Evolutionary conservation across 2,888 invertebrate species (phyloP).

Genomic region (Pristionchus fissidentatus): DNA sequence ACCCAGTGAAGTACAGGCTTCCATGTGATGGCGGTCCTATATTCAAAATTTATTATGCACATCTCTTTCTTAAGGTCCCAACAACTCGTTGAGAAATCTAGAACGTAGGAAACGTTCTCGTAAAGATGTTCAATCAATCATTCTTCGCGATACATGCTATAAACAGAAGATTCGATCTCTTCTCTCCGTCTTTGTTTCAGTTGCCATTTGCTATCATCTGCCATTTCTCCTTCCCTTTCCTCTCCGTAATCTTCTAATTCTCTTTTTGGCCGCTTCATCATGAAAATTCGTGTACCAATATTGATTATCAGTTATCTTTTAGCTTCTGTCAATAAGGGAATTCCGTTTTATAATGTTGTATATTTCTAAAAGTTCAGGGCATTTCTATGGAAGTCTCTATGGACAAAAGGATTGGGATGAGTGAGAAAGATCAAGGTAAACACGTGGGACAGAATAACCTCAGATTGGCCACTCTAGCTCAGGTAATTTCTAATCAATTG

Average conservation of each 20-base stretch:
- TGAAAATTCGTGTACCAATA: too few relatives aligned
- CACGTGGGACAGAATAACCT: slow-evolving; percentile 27
- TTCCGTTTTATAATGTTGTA: background rate
- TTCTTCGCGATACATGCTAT: slow-evolving; percentile 22
- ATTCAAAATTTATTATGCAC: too few relatives aligned
- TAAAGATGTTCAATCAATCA: slow-evolving; percentile 22
- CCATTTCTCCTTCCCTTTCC: slow-evolving; percentile 20
- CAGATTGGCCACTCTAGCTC: slow-evolving; percentile 5
- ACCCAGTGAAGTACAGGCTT: too few relatives aligned
- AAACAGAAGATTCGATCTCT: slow-evolving; percentile 43
- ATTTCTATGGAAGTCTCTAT: background rate
- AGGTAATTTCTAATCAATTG: background rate
- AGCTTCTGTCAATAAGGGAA: too few relatives aligned
- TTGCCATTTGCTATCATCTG: slow-evolving; percentile 16
- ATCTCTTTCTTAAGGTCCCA: too few relatives aligned
- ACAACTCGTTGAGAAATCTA: too few relatives aligned
- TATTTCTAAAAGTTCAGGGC: background rate
- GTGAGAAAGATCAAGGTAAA: background rate
- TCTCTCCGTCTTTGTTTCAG: background rate
- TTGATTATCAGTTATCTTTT: too few relatives aligned
- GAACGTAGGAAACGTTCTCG: too few relatives aligned
- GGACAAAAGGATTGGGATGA: background rate
- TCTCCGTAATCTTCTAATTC: background rate
- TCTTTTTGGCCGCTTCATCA: background rate
- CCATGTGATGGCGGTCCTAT: too few relatives aligned